Evolutionary conservation across 2,113 vertebrate species (phyloP).

Genomic region (Cyprinus carpio): DNA sequence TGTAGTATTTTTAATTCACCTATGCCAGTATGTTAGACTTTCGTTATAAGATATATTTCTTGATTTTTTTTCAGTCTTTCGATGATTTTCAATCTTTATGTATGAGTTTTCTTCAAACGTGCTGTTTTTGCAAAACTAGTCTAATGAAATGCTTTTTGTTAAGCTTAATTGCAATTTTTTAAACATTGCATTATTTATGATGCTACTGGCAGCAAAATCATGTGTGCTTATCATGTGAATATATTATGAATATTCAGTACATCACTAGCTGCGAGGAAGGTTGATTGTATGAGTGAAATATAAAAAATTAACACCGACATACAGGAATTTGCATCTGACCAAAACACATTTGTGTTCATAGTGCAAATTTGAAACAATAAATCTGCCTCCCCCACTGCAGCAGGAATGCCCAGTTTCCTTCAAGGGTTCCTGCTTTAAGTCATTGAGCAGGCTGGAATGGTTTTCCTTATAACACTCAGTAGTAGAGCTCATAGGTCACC

Average conservation of each 20-base stretch:
- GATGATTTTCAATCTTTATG: neutral
- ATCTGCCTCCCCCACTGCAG: neutral
- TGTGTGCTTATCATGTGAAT: neutral
- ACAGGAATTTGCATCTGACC: neutral
- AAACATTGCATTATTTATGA: neutral
- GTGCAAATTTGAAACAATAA: neutral
- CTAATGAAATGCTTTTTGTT: neutral
- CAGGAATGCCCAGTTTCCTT: neutral
- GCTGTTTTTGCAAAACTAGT: neutral
- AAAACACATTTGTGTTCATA: slow-evolving; percentile 1
- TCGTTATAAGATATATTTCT: no score
- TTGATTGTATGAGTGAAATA: neutral
- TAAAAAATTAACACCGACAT: no score
- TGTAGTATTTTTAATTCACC: no score
- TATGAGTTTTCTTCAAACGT: neutral
- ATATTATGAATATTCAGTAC: neutral
- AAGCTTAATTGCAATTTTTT: neutral
- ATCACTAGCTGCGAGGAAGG: neutral
- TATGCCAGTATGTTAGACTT: no score
- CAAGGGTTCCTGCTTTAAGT: neutral
- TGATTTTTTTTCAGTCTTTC: neutral
- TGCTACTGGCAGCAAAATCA: neutral
- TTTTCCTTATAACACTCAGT: slow-evolving; percentile 2
- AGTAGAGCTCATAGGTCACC: neutral
- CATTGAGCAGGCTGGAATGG: neutral